phyloP scores from a whole-genome alignment of 2,888 invertebrate genomes.

The Mechanitis messenoides region DNA sequence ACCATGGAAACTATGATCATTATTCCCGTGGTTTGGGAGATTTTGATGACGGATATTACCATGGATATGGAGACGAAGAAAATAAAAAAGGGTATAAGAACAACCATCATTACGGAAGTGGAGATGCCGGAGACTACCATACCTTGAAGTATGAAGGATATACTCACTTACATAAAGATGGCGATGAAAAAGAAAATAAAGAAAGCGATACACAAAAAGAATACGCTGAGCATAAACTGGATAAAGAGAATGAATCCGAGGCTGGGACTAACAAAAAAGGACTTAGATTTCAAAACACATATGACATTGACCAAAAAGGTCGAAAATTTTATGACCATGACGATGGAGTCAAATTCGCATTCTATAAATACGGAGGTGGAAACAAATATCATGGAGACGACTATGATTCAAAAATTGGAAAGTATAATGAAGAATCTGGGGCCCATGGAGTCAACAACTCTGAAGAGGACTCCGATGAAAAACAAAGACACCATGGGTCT shows the following conservation, averaged over 20 bases:
- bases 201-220: conserved; percentile 11
- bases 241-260: conserved; percentile 69
- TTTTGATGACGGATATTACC: conserved; percentile 47
- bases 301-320: conserved; percentile 82
- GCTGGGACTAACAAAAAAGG: conserved; percentile 76
- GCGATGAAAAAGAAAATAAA: conserved; percentile 11
- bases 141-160: conserved; percentile 69
- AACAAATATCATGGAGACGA: conserved; percentile 70
- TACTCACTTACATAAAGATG: conserved; percentile 14
- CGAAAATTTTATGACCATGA: conserved; percentile 81
- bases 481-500: conserved; percentile 68
- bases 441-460: conserved; percentile 63
- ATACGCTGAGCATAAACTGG: conserved; percentile 61
- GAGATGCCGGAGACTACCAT: conserved; percentile 72
- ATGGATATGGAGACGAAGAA: conserved; percentile 53
- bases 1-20: conserved; percentile 47
- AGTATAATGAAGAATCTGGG: conserved; percentile 72
- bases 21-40: conserved; percentile 52
- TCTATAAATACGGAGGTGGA: conserved; percentile 75
- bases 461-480: conserved; percentile 65
- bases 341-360: conserved; percentile 76
- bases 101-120: conserved; percentile 71
- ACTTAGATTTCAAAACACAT: conserved; percentile 81
- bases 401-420: conserved; percentile 64
- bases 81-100: conserved; percentile 74